Conservation (phyloP, 2,888 invertebrate genomes). For the Leucophora obtusa region DNA sequence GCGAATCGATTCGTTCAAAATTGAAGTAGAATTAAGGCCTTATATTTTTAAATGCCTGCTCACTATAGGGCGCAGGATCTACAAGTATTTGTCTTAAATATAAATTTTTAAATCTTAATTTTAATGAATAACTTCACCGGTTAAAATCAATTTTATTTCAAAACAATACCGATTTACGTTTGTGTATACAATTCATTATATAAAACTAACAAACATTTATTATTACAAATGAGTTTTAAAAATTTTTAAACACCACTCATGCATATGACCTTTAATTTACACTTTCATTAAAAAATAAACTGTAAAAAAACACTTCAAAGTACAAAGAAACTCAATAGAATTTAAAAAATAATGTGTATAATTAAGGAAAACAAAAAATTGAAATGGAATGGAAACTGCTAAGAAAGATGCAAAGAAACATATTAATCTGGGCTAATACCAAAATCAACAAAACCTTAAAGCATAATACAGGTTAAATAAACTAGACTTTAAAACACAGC, state of each 20-base stretch:
- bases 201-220: too few relatives aligned
- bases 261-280: background rate
- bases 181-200: too few relatives aligned
- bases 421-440: background rate
- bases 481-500: background rate
- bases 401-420: background rate
- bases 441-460: background rate
- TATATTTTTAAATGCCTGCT: too few relatives aligned
- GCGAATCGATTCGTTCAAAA: too few relatives aligned
- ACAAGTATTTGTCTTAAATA: too few relatives aligned
- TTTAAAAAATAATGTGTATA: background rate
- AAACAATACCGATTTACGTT: too few relatives aligned
- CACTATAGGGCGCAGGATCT: too few relatives aligned
- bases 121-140: too few relatives aligned
- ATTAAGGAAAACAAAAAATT: background rate
- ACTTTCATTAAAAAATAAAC: background rate
- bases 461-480: background rate
- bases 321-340: background rate
- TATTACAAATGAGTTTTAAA: background rate
- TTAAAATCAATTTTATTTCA: too few relatives aligned
- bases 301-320: background rate
- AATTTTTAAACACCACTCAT: background rate
- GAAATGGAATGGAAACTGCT: background rate
- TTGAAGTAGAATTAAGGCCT: too few relatives aligned
- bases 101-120: too few relatives aligned